Evolutionary conservation across 1,140 invertebrate species (phyloP).

Genomic region (Linepithema humile): DNA sequence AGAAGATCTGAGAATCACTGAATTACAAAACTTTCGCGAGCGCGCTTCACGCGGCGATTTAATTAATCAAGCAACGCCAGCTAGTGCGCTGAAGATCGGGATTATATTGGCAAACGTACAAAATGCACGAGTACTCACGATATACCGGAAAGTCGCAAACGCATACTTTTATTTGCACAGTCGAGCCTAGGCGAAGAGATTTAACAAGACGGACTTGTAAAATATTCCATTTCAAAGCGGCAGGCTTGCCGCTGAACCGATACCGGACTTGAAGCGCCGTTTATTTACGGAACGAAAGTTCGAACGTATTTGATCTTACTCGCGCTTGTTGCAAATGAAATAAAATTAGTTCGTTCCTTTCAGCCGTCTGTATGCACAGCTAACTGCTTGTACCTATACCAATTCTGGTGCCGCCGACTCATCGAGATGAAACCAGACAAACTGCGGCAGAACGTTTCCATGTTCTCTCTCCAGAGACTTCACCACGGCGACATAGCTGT

Average conservation of each 20-base stretch:
- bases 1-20: not conserved
- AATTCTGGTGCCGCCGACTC: constrained; percentile 30
- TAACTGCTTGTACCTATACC: constrained; percentile 57
- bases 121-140: constrained; percentile 40
- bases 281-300: constrained; percentile 64
- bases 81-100: not conserved
- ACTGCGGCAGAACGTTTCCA: not conserved
- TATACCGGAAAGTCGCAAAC: not conserved
- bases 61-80: constrained; percentile 24
- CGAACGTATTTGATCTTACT: constrained; percentile 57
- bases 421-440: constrained; percentile 13
- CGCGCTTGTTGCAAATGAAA: constrained; percentile 57
- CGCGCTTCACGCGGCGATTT: constrained; percentile 18
- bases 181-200: constrained; percentile 9
- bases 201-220: constrained; percentile 64
- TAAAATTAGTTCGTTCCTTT: constrained; percentile 57
- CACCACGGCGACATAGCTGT: not conserved
- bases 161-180: constrained; percentile 38
- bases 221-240: constrained; percentile 63
- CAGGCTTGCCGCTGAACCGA: constrained; percentile 8
- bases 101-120: constrained; percentile 39
- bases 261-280: constrained; percentile 26
- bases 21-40: constrained; percentile 14
- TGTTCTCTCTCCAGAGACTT: not conserved
- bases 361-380: constrained; percentile 33